Evolutionary conservation across 2,797 vertebrate species (phyloP), one percentile per base, ranked within the genome.

Genomic region (Lagorchestes hirsutus): DNA sequence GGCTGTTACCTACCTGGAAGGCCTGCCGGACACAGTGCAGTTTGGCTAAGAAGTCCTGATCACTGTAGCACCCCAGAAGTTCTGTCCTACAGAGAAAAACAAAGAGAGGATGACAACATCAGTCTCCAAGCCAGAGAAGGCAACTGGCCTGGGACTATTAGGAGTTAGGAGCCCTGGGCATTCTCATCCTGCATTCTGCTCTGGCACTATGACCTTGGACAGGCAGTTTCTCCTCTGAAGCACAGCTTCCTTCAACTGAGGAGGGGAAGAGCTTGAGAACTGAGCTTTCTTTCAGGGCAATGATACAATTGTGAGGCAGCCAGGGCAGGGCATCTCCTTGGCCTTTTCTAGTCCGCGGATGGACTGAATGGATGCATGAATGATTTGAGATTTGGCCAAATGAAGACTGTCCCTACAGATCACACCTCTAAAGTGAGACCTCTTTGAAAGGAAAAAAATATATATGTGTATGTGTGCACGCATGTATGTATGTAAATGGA

Each of bases 41-140:
- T 98, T 99, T 99, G 0, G 99, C 99, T 13, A 99, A 99, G 97
- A 99, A 99, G 98, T 99, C 99, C 93, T 99, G 99, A 98, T 99
- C 99, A 1, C 99, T 99, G 97, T 99, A 99, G 98, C 99, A 99
- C 98, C 99, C 99, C 97, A 99, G 98, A 97, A 99, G 98, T 97
- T 99, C 99, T 1, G 99, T 99, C 98, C 99, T 99, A 97, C 54
- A 98, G 87, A 94, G 34, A 97, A 95, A 94, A 31, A 10, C 46
- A 62, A 74, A 62, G 0, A 34, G 82, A 3, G 0, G 50, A 31
- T 5, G 40, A 31, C 10, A 2, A 5, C 34, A 29, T 52, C 55
- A 5, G 29, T 56, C 40, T n/a, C 57, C 34, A 54, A 0, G 13
- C 67, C 55, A 18, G 87, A 29, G 0, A 67, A 6, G 82, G 16